phyloP scores from a whole-genome alignment of 2,113 vertebrate genomes.

The Lucifuga dentata region DNA sequence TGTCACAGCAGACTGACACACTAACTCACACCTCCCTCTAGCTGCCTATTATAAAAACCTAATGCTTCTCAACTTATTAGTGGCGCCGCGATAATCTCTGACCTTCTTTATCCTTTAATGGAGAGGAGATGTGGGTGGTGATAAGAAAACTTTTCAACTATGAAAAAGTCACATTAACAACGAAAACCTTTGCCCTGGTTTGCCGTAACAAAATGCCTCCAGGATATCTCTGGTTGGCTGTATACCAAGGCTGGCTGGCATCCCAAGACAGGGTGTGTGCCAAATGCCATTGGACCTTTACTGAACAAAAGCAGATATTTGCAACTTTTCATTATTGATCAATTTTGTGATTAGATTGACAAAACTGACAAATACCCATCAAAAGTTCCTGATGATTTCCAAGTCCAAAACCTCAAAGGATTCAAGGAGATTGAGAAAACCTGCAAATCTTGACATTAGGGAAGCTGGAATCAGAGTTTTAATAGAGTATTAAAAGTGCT shows the following conservation, averaged over 20 bases:
- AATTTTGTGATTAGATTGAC: too few relatives aligned
- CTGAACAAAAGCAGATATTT: slow-evolving; percentile 20
- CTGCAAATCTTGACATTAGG: too few relatives aligned
- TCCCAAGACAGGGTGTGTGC: slow-evolving; percentile 9
- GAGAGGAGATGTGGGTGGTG: neutral
- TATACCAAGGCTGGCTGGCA: slow-evolving; percentile 1
- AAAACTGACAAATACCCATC: too few relatives aligned
- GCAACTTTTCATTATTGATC: too few relatives aligned
- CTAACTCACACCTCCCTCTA: neutral
- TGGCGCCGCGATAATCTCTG: neutral
- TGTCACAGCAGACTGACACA: neutral
- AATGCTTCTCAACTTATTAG: slow-evolving; percentile 8
- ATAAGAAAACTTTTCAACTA: neutral
- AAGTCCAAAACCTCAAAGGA: too few relatives aligned
- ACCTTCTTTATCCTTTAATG: slow-evolving; percentile 6
- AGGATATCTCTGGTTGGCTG: slow-evolving; percentile 16
- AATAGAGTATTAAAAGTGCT: too few relatives aligned
- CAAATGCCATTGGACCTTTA: slow-evolving; percentile 7
- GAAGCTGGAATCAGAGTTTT: too few relatives aligned
- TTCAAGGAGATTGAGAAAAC: too few relatives aligned
- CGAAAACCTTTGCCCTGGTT: neutral
- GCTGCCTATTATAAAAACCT: neutral
- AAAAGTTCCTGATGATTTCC: too few relatives aligned
- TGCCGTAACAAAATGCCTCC: slow-evolving; percentile 4
- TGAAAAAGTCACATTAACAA: slow-evolving; percentile 11